These are phyloP conservation scores for Tringa solitaria DNA, from an alignment of 2,113 vertebrate species.

Conservation along the genomic window DNA sequence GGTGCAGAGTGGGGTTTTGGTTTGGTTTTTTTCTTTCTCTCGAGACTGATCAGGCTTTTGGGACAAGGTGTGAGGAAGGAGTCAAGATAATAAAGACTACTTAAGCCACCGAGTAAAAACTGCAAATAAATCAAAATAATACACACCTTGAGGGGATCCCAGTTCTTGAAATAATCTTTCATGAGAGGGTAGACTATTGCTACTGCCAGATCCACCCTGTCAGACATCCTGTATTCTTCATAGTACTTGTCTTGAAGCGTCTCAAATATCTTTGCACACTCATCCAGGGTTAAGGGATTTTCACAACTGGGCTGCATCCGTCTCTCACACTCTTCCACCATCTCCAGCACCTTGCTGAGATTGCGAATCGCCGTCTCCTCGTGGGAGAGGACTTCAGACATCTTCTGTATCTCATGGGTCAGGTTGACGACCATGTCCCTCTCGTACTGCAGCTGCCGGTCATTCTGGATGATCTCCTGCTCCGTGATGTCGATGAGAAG, in stretches of 20 bases:
- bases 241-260: conserved; percentile 91
- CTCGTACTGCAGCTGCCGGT: conserved; percentile 93
- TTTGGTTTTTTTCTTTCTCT: neutral
- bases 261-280: conserved; percentile 89
- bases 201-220: conserved; percentile 87
- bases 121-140: neutral
- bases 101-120: neutral
- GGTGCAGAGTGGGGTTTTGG: neutral
- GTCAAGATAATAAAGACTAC: neutral
- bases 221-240: conserved; percentile 91
- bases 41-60: neutral
- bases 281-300: conserved; percentile 76
- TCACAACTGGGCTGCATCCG: conserved; percentile 72
- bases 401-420: conserved; percentile 85
- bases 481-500: conserved; percentile 95
- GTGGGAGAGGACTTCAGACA: conserved; percentile 77
- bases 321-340: conserved; percentile 90
- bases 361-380: conserved; percentile 83
- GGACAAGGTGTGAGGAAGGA: neutral
- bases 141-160: conserved; percentile 91
- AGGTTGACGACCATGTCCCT: conserved; percentile 91
- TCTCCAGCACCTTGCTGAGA: conserved; percentile 87
- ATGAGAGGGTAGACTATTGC: conserved; percentile 92
- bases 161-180: conserved; percentile 88
- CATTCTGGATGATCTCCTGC: conserved; percentile 97